Conservation (phyloP, 2,797 vertebrate species). For the Micropoecilia bifurca region DNA sequence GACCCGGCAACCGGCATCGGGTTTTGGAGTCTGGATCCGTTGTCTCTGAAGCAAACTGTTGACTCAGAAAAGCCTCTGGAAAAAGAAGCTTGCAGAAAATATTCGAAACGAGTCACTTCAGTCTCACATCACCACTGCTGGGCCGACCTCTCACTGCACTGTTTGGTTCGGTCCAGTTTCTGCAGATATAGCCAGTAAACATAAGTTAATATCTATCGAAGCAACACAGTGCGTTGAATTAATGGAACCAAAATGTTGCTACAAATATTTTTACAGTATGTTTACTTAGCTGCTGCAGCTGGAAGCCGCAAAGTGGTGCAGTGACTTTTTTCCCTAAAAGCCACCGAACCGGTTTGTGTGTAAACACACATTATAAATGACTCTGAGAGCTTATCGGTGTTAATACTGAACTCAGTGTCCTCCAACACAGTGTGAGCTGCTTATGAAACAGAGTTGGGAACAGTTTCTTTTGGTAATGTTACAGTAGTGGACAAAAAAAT, state of each 20-base stretch:
- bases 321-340: slow-evolving; percentile 11
- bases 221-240: not conserved
- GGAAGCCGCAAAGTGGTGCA: slow-evolving; percentile 16
- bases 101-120: slow-evolving; percentile 5
- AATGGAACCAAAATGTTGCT: slow-evolving; percentile 9
- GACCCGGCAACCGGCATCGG: not conserved
- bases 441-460: not conserved
- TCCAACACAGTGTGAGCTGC: not conserved
- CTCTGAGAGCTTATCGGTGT: not conserved
- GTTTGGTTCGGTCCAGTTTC: not conserved
- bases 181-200: slow-evolving; percentile 38
- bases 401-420: not conserved
- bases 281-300: slow-evolving; percentile 36
- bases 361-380: slow-evolving; percentile 9
- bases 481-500: not conserved
- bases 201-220: slow-evolving; percentile 18
- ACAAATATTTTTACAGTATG: slow-evolving; percentile 34
- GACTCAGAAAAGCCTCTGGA: not conserved
- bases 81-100: not conserved
- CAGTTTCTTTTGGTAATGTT: not conserved
- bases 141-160: not conserved
- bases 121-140: not conserved
- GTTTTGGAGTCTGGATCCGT: not conserved
- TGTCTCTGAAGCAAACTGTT: not conserved
- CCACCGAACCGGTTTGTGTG: slow-evolving; percentile 10